Base-by-base conservation (phyloP, 2,888 invertebrate species). In the Amblyjoppa proteus region DNA sequence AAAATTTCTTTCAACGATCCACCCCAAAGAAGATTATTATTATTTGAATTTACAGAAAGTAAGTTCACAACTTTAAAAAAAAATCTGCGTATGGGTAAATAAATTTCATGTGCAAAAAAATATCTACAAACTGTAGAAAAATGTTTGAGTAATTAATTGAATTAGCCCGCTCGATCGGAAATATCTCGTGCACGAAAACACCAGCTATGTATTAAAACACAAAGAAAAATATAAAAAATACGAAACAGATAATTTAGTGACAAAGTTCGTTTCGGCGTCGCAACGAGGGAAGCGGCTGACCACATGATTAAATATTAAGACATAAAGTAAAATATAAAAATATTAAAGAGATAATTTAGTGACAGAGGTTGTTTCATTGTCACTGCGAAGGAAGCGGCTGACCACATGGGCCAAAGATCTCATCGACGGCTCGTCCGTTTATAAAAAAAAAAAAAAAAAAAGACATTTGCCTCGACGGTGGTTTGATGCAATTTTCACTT, bases 401-500 rank as follows among this genome's bases (percentile, higher is more conserved):
- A 20, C 20, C 25, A 56, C 20, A 20, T 20, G 53, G 9, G 9
- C 7, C 20, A 7, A 7, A 6, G 16, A 20, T 20, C 20, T 20
- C 20, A 20, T 7, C 20, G 4, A n/a, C 0, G n/a, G 20, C 7
- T 20, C 16, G 20, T n/a, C 20, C 53, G 20, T 1, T 3, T 20
- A 9, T 53, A 11, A 28, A 28, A 31, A 61, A 61, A 58, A 28
- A 25, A 11, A 28, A 28, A 31, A 61, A 61, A 58, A 28, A 25
- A 58, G 20, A 11, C 28, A 58, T 58, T 61, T 61, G 11, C 13
- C 25, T 5, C 31, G 31, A 25, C 28, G 2, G 13, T 20, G 25
- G 28, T 16, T 71, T 34, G 51, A 71, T 53, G 53, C 13, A 25
- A 73, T 73, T 73, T 56, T 56, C 53, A 73, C 38, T 73, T 16